Conservation (phyloP, 2,888 invertebrate genomes). For the Drosophila pseudotalamancana region DNA sequence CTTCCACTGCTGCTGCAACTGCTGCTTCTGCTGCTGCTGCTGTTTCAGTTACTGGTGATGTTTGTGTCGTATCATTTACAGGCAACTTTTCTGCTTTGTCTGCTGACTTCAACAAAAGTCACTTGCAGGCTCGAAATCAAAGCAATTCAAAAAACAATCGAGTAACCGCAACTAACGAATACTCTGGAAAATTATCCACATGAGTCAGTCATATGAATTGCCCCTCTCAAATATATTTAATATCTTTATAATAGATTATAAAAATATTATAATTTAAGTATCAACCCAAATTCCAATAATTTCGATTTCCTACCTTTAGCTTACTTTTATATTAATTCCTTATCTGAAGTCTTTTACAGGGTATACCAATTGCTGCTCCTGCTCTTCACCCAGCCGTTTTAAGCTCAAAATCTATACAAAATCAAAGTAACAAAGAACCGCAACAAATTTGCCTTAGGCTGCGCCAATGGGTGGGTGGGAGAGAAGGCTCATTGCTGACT, state of each 20-base stretch:
- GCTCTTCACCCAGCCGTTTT: constrained; percentile 35
- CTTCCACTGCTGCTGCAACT: constrained; percentile 19
- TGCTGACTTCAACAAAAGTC: constrained; percentile 69
- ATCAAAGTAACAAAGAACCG: constrained; percentile 76
- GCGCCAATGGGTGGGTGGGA: constrained; percentile 10
- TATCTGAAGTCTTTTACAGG: background rate
- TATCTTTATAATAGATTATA: too few species aligned
- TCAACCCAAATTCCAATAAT: too few species aligned
- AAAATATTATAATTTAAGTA: too few species aligned
- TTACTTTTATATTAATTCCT: too few species aligned
- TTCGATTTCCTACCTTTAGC: background rate
- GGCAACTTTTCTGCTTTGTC: constrained; percentile 55
- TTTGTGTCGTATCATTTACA: constrained; percentile 68
- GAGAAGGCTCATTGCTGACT: constrained; percentile 21
- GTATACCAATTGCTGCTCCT: constrained; percentile 4
- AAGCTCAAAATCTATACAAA: constrained; percentile 69
- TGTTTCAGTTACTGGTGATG: constrained; percentile 14
- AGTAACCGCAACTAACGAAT: background rate
- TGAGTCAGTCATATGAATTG: background rate
- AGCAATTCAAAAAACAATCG: background rate
- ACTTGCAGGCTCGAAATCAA: constrained; percentile 46
- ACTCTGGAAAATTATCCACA: constrained; percentile 6
- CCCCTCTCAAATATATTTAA: too few species aligned
- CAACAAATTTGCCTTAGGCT: constrained; percentile 76
- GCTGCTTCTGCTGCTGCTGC: constrained; percentile 26